These are phyloP conservation scores for Caracal caracal DNA, from an alignment of 2,113 vertebrate genomes.

Conservation along the genomic window DNA sequence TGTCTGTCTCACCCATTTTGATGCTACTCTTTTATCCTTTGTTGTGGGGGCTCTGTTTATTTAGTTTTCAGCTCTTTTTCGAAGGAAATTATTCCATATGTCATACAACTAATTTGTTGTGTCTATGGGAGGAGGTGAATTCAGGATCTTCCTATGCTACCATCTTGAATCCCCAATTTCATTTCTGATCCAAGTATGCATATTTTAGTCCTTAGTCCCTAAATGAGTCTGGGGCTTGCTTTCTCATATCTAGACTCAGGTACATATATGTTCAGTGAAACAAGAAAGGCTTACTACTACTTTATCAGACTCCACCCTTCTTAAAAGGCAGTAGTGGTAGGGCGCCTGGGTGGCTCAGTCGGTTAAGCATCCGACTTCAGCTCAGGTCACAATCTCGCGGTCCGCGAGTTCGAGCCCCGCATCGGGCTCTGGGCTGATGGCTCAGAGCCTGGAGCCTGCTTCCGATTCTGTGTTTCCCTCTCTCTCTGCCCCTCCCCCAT, in stretches of 20 bases:
- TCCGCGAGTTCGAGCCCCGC: too few species aligned
- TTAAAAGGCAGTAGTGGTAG: neutral
- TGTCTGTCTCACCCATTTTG: neutral
- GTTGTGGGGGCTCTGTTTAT: neutral
- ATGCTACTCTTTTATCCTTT: neutral
- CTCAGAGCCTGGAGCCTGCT: too few species aligned
- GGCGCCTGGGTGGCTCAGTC: too few species aligned
- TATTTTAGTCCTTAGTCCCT: constrained; percentile 9
- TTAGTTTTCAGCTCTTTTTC: neutral
- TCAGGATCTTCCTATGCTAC: neutral
- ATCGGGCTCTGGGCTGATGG: too few species aligned
- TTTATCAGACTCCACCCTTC: neutral
- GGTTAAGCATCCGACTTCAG: too few species aligned
- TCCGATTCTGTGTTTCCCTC: too few species aligned
- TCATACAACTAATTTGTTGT: neutral
- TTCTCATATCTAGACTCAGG: constrained; percentile 6
- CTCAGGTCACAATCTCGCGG: too few species aligned
- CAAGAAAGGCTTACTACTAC: neutral
- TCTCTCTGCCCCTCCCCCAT: too few species aligned
- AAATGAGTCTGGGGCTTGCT: constrained; percentile 17
- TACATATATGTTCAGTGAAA: neutral
- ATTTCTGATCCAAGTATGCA: constrained; percentile 29
- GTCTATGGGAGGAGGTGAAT: neutral
- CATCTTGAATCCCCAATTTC: neutral
- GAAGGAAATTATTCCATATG: neutral